Evolutionary conservation across 2,888 invertebrate genomes (phyloP), one percentile per base, ranked within the genome.

Genomic region (Nemotelus pantherinus): DNA sequence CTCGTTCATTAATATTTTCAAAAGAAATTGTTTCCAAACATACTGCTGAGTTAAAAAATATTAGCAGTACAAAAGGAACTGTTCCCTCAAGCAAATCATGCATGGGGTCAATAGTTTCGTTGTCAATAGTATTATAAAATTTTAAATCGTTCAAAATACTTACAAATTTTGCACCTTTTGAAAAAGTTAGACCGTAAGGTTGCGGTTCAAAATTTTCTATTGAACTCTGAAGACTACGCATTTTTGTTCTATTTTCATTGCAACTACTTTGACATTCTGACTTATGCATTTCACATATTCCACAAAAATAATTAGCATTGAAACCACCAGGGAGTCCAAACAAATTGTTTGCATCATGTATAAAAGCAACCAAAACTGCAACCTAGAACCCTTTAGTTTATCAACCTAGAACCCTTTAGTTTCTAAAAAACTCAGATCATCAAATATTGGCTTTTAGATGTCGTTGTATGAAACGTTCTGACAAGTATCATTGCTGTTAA

Each of bases 61-160:
- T 68, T 45, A 55, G 45, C 7, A 80, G 45, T n/a, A 50, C 50
- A 68, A 55, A 79, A 39, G 79, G 68, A 9, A 76, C 75, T 48
- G 70, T 70, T 6, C 80, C 80, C 72, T 80, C 80, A 10, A 77
- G 63, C 0, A 76, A 43, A 74, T 80, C 79, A 25, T 80, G 79
- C 80, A 78, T 80, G 10, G 75, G 63, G 53, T 79, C 79, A 65
- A 77, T 76, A n/a, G 76, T 77, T 44, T 55, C n/a, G 55, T 79
- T 77, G 10, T 79, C 63, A n/a, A 77, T 47, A 4, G 70, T 76
- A 48, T 77, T 57, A 43, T 57, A 79, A 58, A 65, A 75, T 41
- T 70, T 47, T 39, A 77, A 47, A 6, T 79, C 75, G 53, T 77
- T 77, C 53, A 79, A 67, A 4, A 55, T 70, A 41, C 64, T 57